Base-by-base conservation (phyloP, 2,888 invertebrate species). In the Pandemis corylana region DNA sequence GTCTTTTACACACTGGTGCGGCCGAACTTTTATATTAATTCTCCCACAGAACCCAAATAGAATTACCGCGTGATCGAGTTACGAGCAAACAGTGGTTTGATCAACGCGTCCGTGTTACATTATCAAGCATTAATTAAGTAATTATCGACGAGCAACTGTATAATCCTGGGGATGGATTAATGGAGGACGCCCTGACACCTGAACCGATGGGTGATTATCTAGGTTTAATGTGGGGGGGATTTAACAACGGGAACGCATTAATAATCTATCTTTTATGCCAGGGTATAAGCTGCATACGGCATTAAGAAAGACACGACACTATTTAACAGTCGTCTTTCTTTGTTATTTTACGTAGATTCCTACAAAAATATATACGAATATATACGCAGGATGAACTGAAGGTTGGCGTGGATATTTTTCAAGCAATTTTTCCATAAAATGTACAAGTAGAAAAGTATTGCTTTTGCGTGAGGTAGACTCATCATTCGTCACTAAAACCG, bases 151-250 rank as follows among this genome's bases (percentile, higher is more conserved):
- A 42, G 36, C 53, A 56, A 64, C 68, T 73, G 73, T 28, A 64
- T 69, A 74, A 74, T 74, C 74, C 56, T 12, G 12, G 20, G 65
- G 20, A 46, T 28, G 59, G 69, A 74, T 46, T 69, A 61, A 65
- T 51, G 59, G 63, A 20, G 20, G n/a, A 46, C 41, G 53, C 56
- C 69, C 69, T 65, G 73, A 49, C 69, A 69, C 73, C 69, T 69
- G 69, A 41, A 20, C 59, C 59, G 68, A 51, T 64, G 53, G 46
- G 36, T n/a, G 12, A 42, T 72, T 62, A 68, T 69, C 56, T 28
- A 13, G 28, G 44, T 44, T 56, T 42, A 68, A 13, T 61, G n/a
- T 9, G 15, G 63, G n/a, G 42, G n/a, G 51, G n/a, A 36, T 36
- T 9, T 1, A 12, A 9, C 7, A 9, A 56, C 15, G 15, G 15